These are phyloP conservation scores for Falcunculus frontatus DNA, from an alignment of 2,113 vertebrate genomes.

Conservation along the genomic window DNA sequence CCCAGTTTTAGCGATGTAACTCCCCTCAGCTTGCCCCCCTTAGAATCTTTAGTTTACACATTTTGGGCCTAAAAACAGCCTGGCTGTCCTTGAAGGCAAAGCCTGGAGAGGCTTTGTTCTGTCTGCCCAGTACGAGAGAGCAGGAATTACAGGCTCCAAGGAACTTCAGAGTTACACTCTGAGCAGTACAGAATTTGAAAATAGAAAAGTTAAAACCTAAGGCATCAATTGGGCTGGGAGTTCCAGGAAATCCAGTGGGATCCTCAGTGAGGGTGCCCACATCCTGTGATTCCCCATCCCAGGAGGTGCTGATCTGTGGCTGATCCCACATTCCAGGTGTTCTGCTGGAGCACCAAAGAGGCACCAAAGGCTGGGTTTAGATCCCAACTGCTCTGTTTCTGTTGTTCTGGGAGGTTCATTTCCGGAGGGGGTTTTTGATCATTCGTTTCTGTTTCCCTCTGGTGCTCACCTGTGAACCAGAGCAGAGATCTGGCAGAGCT, in stretches of 20 bases:
- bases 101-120: too few relatives aligned
- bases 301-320: neutral
- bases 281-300: neutral
- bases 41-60: too few relatives aligned
- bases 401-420: neutral
- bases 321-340: neutral
- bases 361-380: neutral
- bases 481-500: neutral
- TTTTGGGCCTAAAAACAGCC: too few relatives aligned
- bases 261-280: neutral
- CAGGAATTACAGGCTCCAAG: too few relatives aligned
- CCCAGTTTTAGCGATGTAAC: too few relatives aligned
- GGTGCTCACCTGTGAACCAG: neutral
- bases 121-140: too few relatives aligned
- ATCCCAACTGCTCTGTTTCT: neutral
- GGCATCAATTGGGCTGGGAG: rapidly evolving
- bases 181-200: too few relatives aligned
- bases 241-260: neutral
- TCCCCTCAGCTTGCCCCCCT: too few relatives aligned
- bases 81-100: too few relatives aligned
- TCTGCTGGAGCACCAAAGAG: neutral
- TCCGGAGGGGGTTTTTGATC: neutral
- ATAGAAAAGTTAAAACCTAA: too few relatives aligned
- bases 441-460: neutral
- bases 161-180: too few relatives aligned